Evolutionary conservation across 2,888 invertebrate genomes (phyloP), one percentile per base, ranked within the genome.

Genomic region (Drosophila phalerata): DNA sequence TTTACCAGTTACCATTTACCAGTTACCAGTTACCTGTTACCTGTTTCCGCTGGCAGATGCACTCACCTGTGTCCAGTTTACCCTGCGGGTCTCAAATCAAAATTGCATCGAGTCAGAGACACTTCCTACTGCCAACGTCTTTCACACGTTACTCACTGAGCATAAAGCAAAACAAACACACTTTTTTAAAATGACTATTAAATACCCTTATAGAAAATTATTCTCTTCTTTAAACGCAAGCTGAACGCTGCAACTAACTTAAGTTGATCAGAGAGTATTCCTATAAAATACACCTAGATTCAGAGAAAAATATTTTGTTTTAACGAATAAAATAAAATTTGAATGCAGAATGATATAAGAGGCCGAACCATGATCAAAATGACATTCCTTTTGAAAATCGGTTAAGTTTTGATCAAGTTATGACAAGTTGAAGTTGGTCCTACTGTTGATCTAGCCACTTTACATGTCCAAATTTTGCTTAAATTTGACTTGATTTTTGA

Each of bases 101-200:
- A 84, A 84, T 85, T 85, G 85, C 75, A 73, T 60, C 57, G 61
- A 48, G 64, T 48, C 70, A 56, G 69, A 71, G 78, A 67, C 76
- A 82, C 85, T 85, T 85, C 71, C 82, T 72, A 57, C 69, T 38
- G 32, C 53, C 22, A 17, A 15, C 25, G 42, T 56, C 66, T 70
- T 85, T 85, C 85, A 81, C 85, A 85, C 88, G 85, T 84, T 85
- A 78, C 63, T 84, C 85, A 88, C 69, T 61, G 81, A 80, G 84
- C 85, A 84, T 77, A 81, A 88, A 85, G 79, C 72, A 57, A 69
- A 53, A 62, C 28, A 28, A 57, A 43, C 32, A 30, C 37, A n/a
- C 19, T 9, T 2, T 13, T 15, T 9, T 0, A 4, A 10, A 56
- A 22, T 47, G 73, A 52, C 53, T 8, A 2, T 5, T 17, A 8